Base-by-base conservation (phyloP, 2,888 invertebrate species). In the Pollenia angustigena region DNA sequence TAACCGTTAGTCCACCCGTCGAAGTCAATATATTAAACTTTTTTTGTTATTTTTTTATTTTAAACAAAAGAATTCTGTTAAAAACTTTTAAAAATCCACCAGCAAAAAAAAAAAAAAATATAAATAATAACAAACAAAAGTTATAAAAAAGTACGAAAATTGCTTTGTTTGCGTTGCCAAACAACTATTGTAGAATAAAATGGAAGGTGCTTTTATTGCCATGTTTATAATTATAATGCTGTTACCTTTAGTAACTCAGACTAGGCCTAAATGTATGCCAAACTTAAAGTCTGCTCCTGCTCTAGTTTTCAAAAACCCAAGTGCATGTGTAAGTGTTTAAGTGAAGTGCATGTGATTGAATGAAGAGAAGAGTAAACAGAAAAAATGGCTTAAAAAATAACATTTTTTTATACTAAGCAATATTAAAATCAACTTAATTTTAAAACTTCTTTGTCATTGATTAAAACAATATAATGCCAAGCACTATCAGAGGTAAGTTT, bases 401-500 rank as follows among this genome's bases (percentile, higher is more conserved):
- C 56, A 46, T 8, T 75, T 62, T 62, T 2, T n/a, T 40, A 50
- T 3, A 23, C 23, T 60, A 12, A 23, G 11, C 58, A 16, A 60
- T 50, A 46, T 6, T 32, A 6, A 40, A 32, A 46, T 54, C 40
- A 44, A 50, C 42, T 48, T 16, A 9, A 50, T 52, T 60, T 54
- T n/a, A 44, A 48, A n/a, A 48, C 12, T 12, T 32, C 62, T 50
- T 75, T 69, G 44, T 62, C 32, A 54, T 40, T 89, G 88, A 89
- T 80, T 88, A 83, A 90, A 87, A 75, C 78, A 88, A 88, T 90
- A 91, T 90, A 90, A 92, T 92, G 92, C 92, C 92, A 88, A 92
- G 92, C 90, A 92, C 92, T 82, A 92, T 92, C 71, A 89, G 92
- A 92, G 92, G 92, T 92, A 89, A 91, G 92, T 89, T 12, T 18